Conservation (phyloP, 2,113 vertebrate genomes). For the Todiramphus chloris region DNA sequence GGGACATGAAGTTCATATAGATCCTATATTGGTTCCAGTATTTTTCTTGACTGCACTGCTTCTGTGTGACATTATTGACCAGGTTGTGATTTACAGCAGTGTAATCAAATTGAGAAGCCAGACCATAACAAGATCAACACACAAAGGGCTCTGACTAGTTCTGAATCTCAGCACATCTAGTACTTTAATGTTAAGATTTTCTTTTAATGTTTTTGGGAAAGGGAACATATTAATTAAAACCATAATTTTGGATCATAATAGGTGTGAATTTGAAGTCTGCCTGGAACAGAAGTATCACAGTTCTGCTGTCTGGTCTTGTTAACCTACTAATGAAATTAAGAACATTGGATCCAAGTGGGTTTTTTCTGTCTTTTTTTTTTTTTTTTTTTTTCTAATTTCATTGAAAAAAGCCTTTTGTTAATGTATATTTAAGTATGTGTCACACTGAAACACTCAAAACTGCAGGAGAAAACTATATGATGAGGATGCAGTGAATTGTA, state of each 20-base stretch:
- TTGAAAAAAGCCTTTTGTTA: neutral
- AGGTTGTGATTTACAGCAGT: neutral
- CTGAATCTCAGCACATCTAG: neutral
- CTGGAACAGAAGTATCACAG: neutral
- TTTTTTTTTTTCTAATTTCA: neutral
- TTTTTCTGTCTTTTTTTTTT: neutral
- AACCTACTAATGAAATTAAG: neutral
- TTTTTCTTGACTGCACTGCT: neutral
- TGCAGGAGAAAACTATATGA: neutral
- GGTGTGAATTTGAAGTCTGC: neutral
- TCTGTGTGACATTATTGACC: neutral
- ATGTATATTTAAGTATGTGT: neutral
- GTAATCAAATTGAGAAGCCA: neutral
- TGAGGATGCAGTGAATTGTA: neutral
- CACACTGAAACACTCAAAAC: neutral
- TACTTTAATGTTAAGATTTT: neutral
- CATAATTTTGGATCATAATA: neutral
- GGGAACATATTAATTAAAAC: neutral
- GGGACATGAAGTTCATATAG: rapidly evolving
- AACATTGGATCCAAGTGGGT: neutral
- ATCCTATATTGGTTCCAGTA: neutral
- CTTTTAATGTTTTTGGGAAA: neutral
- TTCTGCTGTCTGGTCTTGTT: neutral
- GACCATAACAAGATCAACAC: neutral
- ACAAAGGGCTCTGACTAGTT: neutral